phyloP scores from a whole-genome alignment of 2,113 vertebrate genomes.

The Odontophorus gujanensis region DNA sequence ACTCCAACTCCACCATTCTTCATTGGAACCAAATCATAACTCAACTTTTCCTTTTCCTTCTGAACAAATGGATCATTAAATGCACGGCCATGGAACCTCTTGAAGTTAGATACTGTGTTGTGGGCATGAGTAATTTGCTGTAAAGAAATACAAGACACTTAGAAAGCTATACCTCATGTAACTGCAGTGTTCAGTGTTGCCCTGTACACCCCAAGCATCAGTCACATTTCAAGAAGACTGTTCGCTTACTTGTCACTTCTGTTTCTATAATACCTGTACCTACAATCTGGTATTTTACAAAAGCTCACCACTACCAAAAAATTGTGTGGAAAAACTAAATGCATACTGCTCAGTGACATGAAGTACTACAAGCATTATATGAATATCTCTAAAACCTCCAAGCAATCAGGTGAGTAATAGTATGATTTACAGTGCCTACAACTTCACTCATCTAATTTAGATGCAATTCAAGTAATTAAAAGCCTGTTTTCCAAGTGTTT shows the following conservation, averaged over 20 bases:
- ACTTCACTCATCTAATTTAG: neutral
- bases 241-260: neutral
- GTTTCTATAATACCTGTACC: neutral
- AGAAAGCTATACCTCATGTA: neutral
- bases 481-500: neutral
- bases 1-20: constrained; percentile 83
- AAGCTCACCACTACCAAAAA: neutral
- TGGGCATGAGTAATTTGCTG: constrained; percentile 85
- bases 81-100: constrained; percentile 81
- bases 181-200: neutral
- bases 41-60: constrained; percentile 78
- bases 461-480: neutral
- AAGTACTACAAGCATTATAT: neutral
- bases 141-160: constrained; percentile 22
- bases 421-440: neutral
- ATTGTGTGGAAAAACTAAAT: neutral
- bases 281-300: neutral
- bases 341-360: too few species aligned
- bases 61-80: constrained; percentile 83
- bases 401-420: neutral
- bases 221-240: neutral
- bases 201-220: neutral
- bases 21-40: constrained; percentile 83
- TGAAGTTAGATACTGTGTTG: constrained; percentile 85
- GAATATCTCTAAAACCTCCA: neutral